Conservation (phyloP, 2,797 vertebrate genomes). For the Manis pentadactyla region DNA sequence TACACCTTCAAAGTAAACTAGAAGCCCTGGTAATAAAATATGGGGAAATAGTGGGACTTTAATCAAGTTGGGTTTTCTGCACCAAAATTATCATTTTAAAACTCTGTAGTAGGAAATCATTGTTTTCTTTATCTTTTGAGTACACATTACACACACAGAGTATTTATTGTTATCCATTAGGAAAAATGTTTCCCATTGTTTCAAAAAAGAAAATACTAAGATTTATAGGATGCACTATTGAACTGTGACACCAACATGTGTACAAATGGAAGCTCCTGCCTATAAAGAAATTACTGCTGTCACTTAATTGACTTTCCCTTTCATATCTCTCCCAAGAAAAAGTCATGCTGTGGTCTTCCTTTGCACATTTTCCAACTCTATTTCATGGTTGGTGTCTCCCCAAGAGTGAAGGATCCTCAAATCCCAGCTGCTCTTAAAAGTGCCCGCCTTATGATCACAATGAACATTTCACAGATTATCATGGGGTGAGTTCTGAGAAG, state of each 20-base stretch:
- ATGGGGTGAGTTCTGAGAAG: too few species aligned
- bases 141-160: background rate
- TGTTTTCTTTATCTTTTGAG: background rate
- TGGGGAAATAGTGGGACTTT: background rate
- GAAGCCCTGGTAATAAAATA: background rate
- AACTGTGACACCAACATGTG: background rate
- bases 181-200: background rate
- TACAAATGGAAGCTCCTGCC: background rate
- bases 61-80: background rate
- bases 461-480: background rate
- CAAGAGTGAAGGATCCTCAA: background rate
- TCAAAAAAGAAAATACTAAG: conserved; percentile 14
- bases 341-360: background rate
- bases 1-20: conserved; percentile 29
- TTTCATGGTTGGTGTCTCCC: background rate
- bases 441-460: background rate
- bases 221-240: background rate
- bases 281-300: background rate
- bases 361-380: background rate
- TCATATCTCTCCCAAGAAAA: background rate
- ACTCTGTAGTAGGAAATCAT: background rate
- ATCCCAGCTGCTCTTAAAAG: background rate
- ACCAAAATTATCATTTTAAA: conserved; percentile 27
- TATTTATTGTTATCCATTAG: background rate
- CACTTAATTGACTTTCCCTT: background rate